Conservation (phyloP, 2,797 vertebrate genomes). For the Eulemur mongoz region DNA sequence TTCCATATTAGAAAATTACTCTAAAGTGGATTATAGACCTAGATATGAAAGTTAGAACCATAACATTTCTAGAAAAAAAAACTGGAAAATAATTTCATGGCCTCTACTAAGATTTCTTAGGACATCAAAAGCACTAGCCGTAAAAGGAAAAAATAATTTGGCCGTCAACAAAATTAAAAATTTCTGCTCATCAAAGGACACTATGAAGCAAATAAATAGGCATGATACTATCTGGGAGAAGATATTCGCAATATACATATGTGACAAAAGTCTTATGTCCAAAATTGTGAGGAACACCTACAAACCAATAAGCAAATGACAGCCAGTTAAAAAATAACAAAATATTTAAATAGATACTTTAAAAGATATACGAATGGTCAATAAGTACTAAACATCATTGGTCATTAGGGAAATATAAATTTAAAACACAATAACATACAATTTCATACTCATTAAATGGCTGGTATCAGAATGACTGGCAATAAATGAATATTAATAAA, state of each 20-base stretch:
- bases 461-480: neutral
- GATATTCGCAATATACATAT: neutral
- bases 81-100: neutral
- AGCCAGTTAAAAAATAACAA: neutral
- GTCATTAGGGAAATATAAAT: neutral
- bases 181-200: neutral
- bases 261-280: neutral
- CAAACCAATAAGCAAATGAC: neutral
- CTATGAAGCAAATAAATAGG: neutral
- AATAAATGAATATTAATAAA: neutral
- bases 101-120: neutral
- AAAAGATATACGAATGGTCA: neutral
- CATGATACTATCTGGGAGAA: neutral
- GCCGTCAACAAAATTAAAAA: neutral
- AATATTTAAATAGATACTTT: neutral
- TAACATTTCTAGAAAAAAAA: neutral
- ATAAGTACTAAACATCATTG: neutral
- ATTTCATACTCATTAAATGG: neutral
- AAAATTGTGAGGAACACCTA: neutral
- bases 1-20: conserved; percentile 2
- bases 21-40: neutral
- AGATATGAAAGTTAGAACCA: neutral
- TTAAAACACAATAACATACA: neutral
- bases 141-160: neutral
- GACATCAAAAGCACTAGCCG: neutral